phyloP scores from a whole-genome alignment of 2,888 invertebrate species.

The Enchytraeus crypticus region DNA sequence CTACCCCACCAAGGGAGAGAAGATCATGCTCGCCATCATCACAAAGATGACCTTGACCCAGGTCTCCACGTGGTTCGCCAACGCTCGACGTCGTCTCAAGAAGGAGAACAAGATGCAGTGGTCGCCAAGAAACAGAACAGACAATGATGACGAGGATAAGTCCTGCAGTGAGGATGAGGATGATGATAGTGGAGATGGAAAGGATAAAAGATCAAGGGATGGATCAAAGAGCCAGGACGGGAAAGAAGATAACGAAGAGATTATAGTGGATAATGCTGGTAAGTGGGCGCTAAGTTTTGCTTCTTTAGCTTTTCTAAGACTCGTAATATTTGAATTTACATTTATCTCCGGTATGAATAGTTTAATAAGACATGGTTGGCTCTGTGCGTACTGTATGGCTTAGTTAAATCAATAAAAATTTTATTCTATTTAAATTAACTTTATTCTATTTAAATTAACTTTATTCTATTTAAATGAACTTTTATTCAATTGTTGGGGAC shows the following conservation, averaged over 20 bases:
- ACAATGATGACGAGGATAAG: slow-evolving; percentile 46
- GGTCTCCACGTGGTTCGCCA: slow-evolving; percentile 86
- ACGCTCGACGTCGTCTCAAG: slow-evolving; percentile 81
- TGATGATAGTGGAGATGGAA: background rate
- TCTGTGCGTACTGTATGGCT: too few relatives aligned
- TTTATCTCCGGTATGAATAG: too few relatives aligned
- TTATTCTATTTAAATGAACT: too few relatives aligned
- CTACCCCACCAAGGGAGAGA: too few relatives aligned
- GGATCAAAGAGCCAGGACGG: slow-evolving; percentile 21
- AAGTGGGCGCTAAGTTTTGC: too few relatives aligned
- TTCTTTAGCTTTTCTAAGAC: too few relatives aligned
- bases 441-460: too few relatives aligned
- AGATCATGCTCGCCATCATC: slow-evolving; percentile 87
- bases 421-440: too few relatives aligned
- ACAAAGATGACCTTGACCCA: slow-evolving; percentile 85
- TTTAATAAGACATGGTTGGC: too few relatives aligned
- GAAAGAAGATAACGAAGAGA: slow-evolving; percentile 16
- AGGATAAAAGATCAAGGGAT: slow-evolving; percentile 15
- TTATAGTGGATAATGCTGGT: slow-evolving; percentile 18
- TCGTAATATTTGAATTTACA: too few relatives aligned
- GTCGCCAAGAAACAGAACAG: slow-evolving; percentile 72
- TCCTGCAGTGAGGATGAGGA: slow-evolving; percentile 39
- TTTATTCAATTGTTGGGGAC: too few relatives aligned
- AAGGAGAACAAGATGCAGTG: slow-evolving; percentile 98
- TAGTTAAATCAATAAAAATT: too few relatives aligned